Evolutionary conservation across 2,888 invertebrate species (phyloP), one percentile per base, ranked within the genome.

Genomic region (Ectemnius lituratus): DNA sequence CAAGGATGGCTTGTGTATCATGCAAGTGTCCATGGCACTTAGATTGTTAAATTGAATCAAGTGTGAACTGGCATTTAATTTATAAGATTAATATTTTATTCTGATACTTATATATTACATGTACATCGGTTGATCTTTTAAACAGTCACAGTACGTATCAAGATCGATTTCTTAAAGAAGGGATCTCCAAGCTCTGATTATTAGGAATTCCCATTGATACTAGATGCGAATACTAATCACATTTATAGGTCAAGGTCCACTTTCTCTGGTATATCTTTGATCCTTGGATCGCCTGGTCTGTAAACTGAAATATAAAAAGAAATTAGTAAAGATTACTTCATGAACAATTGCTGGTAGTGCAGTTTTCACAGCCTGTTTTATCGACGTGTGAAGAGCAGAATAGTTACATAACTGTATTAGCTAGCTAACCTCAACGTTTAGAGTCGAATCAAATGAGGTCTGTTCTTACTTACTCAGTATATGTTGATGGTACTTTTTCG

Each of bases 261-360:
- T 2, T 0, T 2, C 16, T 16, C 14, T 16, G 52, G 52, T 16
- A 52, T 14, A 6, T 14, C 59, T 2, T 46, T 2, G 4, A 75
- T 73, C 62, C 46, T 45, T 6, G 86, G 87, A 77, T 87, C 84
- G 1, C 82, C 81, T 0, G 87, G 82, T 71, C 87, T 82, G 28
- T 70, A 62, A 69, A 88, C 88, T 88, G 75, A 65, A 83, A 78
- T 59, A 47, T 64, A 27, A 72, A 23, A 14, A 13, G 1, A 5
- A 6, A 5, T 71, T 61, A 60, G 4, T 28, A 56, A 16, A 28
- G 13, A 60, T 23, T 58, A 23, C 20, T 27, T 58, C 1, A 6
- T 13, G 14, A 58, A 58, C 2, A 3, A 60, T 4, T n/a, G 2
- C 0, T 5, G 47, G 6, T 11, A 46, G 11, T 2, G 0, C 5